These are phyloP conservation scores for Drosophila ironensis DNA, from an alignment of 1,140 invertebrate genomes.

Conservation along the genomic window DNA sequence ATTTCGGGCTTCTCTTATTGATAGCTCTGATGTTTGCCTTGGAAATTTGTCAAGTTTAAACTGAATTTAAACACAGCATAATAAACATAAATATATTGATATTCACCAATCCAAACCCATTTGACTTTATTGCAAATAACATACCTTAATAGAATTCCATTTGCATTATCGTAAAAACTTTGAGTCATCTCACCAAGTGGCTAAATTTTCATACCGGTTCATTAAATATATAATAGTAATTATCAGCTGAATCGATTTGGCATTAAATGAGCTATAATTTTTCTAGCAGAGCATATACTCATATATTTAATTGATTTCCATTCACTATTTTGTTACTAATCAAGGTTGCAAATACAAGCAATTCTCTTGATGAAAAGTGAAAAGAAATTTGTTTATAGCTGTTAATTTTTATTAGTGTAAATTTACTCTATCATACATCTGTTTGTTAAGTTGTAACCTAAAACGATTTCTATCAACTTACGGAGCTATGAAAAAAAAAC, in stretches of 20 bases:
- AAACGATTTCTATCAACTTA: constrained; percentile 26
- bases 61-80: no score
- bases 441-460: constrained; percentile 1
- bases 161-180: no score
- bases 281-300: neutral
- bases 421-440: neutral
- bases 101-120: no score
- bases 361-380: neutral
- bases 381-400: neutral
- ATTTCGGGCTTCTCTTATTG: no score
- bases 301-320: neutral
- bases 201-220: no score
- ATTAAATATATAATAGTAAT: neutral
- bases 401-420: neutral
- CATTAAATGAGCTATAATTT: neutral
- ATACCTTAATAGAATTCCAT: no score
- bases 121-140: no score
- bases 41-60: no score
- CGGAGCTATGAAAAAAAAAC: constrained; percentile 12
- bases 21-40: no score
- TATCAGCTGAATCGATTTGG: neutral
- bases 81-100: no score
- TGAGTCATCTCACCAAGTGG: no score
- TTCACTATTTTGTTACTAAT: neutral
- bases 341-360: neutral